phyloP scores from a whole-genome alignment of 2,888 invertebrate genomes.

The Craniophora ligustri region DNA sequence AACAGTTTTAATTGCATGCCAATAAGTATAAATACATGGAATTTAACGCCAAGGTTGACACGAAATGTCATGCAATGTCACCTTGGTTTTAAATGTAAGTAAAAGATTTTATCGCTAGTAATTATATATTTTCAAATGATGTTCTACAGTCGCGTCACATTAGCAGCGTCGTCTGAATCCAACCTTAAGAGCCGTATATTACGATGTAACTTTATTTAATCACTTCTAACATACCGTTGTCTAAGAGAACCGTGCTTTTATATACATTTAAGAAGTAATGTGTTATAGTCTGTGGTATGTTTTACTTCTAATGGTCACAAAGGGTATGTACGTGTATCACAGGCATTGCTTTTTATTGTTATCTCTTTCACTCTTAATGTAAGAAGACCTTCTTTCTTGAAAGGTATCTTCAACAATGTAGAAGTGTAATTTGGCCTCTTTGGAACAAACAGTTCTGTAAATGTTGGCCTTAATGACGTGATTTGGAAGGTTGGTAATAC shows the following conservation, averaged over 20 bases:
- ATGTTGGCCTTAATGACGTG: no score
- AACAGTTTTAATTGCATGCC: no score
- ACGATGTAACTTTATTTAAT: slow-evolving; percentile 15
- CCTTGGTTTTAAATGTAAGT: no score
- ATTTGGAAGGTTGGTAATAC: no score
- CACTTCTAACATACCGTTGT: slow-evolving; percentile 7
- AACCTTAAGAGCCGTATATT: slow-evolving; percentile 17
- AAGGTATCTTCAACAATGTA: no score
- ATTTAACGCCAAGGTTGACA: no score
- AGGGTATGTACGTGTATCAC: neutral
- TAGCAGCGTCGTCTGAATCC: slow-evolving; percentile 1
- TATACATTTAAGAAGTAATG: slow-evolving; percentile 25
- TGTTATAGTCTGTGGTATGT: slow-evolving; percentile 7
- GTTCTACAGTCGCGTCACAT: neutral
- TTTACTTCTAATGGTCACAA: slow-evolving; percentile 9
- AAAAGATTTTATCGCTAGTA: no score
- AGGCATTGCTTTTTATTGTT: neutral
- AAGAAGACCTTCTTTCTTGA: no score
- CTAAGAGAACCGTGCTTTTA: slow-evolving; percentile 3
- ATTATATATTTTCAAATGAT: neutral
- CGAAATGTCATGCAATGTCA: no score
- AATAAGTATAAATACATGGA: no score
- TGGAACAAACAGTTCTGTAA: no score
- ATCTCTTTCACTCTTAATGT: neutral
- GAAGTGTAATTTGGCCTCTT: no score